Percentiles rank a stretch among this genome's conserved stretches.
These are phyloP conservation scores for Papilio aristodemus DNA, from an alignment of 1,140 invertebrate genomes.

Conservation along the genomic window DNA sequence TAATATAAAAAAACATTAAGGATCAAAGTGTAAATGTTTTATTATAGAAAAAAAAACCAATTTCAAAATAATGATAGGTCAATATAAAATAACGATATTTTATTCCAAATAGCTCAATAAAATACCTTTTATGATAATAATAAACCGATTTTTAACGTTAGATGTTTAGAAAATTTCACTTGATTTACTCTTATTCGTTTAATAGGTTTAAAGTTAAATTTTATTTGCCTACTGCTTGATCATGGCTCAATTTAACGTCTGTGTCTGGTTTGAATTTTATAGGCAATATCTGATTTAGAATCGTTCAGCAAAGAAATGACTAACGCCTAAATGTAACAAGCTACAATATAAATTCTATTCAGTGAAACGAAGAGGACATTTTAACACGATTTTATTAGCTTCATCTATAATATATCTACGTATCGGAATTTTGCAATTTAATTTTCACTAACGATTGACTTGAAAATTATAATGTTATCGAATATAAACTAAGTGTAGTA, in stretches of 20 bases:
- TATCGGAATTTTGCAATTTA: too few relatives aligned
- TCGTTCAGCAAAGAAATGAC: neutral
- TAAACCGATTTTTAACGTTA: slow-evolving; percentile 18
- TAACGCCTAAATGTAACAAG: neutral
- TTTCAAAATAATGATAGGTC: neutral
- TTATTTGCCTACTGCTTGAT: neutral
- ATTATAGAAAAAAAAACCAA: neutral
- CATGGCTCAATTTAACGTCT: neutral
- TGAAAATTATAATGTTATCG: too few relatives aligned
- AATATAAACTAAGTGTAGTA: too few relatives aligned
- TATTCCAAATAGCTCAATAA: slow-evolving; percentile 19
- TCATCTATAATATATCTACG: too few relatives aligned
- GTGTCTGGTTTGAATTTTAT: slow-evolving; percentile 10
- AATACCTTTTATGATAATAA: slow-evolving; percentile 24
- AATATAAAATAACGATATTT: neutral
- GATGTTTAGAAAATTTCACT: slow-evolving; percentile 5
- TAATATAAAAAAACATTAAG: slow-evolving; percentile 16
- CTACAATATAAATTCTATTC: neutral
- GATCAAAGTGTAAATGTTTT: slow-evolving; percentile 3
- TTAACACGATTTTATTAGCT: too few relatives aligned
- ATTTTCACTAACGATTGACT: too few relatives aligned
- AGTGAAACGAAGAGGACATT: neutral
- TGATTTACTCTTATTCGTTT: neutral
- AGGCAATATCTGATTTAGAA: neutral
- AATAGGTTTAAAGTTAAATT: slow-evolving; percentile 2